phyloP scores from a whole-genome alignment of 2,113 vertebrate genomes.

The Vulpes lagopus region DNA sequence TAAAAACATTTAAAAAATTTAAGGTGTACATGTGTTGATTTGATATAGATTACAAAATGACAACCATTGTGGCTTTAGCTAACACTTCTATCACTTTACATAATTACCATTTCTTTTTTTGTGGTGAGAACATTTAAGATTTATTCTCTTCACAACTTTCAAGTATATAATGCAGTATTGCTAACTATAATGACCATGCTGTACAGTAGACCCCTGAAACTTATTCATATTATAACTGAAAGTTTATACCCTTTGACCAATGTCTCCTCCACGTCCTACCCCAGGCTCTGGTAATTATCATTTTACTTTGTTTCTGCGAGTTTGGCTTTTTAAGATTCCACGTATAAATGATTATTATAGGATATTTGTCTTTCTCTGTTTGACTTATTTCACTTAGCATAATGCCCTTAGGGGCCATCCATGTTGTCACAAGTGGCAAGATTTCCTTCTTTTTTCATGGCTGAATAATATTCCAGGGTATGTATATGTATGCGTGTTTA shows the following conservation, averaged over 20 bases:
- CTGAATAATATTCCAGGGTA: background rate
- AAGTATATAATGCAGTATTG: background rate
- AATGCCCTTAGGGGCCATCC: background rate
- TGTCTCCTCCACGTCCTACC: background rate
- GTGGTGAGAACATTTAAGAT: background rate
- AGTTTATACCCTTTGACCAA: background rate
- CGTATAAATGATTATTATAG: background rate
- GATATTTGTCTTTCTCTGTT: background rate
- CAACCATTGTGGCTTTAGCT: background rate
- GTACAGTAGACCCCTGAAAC: background rate
- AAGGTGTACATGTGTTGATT: background rate
- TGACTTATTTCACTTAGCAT: background rate
- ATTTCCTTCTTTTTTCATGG: conserved; percentile 11
- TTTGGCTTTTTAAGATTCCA: background rate
- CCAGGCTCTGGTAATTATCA: background rate
- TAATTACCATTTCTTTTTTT: background rate
- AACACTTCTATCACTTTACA: background rate
- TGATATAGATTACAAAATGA: background rate
- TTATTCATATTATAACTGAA: background rate
- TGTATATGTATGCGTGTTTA: background rate
- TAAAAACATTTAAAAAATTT: background rate
- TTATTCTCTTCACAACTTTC: background rate
- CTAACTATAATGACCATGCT: background rate
- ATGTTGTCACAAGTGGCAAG: background rate
- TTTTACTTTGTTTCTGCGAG: background rate